Base-by-base conservation (phyloP, 2,113 vertebrate species). In the Pelecanoides urinatrix region DNA sequence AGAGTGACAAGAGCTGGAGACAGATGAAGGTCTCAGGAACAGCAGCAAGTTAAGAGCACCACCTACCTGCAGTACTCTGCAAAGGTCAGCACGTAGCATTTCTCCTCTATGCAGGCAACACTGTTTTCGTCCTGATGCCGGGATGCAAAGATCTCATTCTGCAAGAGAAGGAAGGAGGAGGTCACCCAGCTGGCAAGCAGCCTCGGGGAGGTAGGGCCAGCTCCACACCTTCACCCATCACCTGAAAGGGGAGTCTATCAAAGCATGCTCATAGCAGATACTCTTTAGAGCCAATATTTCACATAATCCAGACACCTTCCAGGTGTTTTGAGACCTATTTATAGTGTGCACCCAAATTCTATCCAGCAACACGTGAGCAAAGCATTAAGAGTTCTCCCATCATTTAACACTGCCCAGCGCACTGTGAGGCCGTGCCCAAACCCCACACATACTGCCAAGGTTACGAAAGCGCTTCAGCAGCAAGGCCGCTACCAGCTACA, bases 101-200 rank as follows among this genome's bases (percentile, higher is more conserved):
- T 99, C 97, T 99, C 99, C 97, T 99, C 99, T n/a, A 99, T 99
- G 97, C 99, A 99, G 96, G 99, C 99, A 78, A 99, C 99, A 50
- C 99, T 99, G 98, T 99, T 99, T 88, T 99, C 99, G 38, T 99
- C 99, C 98, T 99, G 99, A 98, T 99, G 99, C 93, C 99, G 98
- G 32, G 99, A 99, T 1, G 99, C 99, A 92, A 99, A 99, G 92
- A 99, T 99, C 98, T 99, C 99, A 92, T 99, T 99, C 99, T 99
- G 98, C 86, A 97, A 84, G 44, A 75, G 88, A 79, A 47, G n/a
- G n/a, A 17, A 65, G 52, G 18, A 29, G 62, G 52, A 22, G 70
- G 73, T 94, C 76, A 96, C 59, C 25, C 47, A 4, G 49, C 45
- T 38, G 86, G 49, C 97, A 67, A 59, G 52, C 61, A 90, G 47